Conservation (phyloP, 2,888 invertebrate species). For the Philonicus albiceps region DNA sequence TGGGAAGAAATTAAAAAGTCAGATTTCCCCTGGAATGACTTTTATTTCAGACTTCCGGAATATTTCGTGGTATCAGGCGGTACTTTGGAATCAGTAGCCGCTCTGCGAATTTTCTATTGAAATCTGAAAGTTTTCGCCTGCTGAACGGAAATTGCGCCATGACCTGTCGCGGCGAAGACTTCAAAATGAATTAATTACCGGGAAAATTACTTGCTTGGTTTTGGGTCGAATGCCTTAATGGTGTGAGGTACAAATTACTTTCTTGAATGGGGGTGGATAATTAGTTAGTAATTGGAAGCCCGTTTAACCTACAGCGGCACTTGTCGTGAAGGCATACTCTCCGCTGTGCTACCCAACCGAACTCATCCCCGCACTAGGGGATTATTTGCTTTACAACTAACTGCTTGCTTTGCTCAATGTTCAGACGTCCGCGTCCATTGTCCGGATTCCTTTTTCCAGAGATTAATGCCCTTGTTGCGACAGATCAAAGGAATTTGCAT, state of each 20-base stretch:
- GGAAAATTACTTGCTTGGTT: background rate
- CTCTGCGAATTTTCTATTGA: background rate
- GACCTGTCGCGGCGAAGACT: background rate
- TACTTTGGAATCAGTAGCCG: background rate
- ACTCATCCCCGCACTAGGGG: background rate
- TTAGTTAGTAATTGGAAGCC: background rate
- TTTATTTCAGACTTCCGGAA: constrained; percentile 18
- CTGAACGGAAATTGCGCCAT: background rate
- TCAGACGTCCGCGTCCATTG: background rate
- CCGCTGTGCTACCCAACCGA: background rate
- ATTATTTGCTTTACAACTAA: background rate
- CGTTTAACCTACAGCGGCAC: background rate
- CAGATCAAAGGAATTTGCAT: background rate
- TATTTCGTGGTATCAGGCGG: constrained; percentile 1
- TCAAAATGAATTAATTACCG: background rate
- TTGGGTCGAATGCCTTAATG: background rate
- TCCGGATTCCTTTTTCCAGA: background rate
- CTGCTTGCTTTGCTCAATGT: background rate
- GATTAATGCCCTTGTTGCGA: background rate
- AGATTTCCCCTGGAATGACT: constrained; percentile 31
- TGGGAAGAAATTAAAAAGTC: constrained; percentile 43
- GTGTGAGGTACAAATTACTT: background rate
- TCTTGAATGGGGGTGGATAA: background rate
- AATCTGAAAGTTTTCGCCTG: background rate
- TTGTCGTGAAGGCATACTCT: background rate